Evolutionary conservation across 2,113 vertebrate species (phyloP), one percentile per base, ranked within the genome.

Genomic region (Atrichornis clamosus): DNA sequence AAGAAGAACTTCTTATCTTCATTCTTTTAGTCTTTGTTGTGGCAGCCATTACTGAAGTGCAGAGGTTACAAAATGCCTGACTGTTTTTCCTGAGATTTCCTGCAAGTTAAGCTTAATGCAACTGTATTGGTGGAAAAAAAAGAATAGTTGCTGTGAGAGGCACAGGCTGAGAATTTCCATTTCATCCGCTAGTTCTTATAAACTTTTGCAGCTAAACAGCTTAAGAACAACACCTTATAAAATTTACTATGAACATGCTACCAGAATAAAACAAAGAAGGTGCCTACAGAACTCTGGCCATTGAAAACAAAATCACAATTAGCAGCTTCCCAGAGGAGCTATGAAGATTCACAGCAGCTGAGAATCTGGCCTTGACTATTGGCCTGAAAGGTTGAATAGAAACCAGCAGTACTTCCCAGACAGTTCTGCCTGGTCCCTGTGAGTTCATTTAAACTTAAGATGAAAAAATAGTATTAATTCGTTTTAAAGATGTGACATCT

Each of bases 161-260:
- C 23, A 53, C 10, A 91, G 65, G 35, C 59, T 86, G 72, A 90
- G 56, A 83, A 49, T 73, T 87, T 93, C 73, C 39, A 68, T 68
- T 86, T 92, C 47, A 81, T 76, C 27, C 70, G 42, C 37, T 74
- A 88, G 74, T 58, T 83, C 90, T 69, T 55, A 49, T 73, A 90
- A 90, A 93, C 74, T 23, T 82, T 60, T 91, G 55, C 42, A 91
- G 81, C 82, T 91, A 93, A 96, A 59, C 75, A 83, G 82, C 64
- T 74, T 91, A 82, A 77, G 87, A 96, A 59, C 39, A 90, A 46
- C 68, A 95, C 79, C 67, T 91, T 83, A 79, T 83, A 95, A 94
- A 91, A 74, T 73, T 80, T 52, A 63, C 52, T 84, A 63, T 11
- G 87, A 88, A 77, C 52, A 35, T 30, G 60, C 75, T 88, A 90